Evolutionary conservation across 1,140 invertebrate species (phyloP), one percentile per base, ranked within the genome.

Genomic region (Oppia nitens): DNA sequence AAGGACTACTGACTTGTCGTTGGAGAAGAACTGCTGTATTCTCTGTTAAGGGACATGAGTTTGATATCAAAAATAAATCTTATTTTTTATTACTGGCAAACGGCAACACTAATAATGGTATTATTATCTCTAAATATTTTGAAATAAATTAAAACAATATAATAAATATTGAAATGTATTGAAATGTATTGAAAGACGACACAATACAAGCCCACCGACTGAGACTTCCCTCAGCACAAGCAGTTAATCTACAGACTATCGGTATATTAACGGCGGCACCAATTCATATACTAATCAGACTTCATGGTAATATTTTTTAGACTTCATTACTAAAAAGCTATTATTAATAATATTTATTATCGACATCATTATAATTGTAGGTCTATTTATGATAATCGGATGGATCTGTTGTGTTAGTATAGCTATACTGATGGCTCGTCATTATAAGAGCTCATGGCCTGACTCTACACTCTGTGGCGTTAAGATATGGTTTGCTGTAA

Each of bases 331-430:
- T 17, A 21, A 6, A 1, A 28, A 29, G 17, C 27, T n/a, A 29
- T 6, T 3, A 53, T 32, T 53, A 2, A 3, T 2, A 17, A 2
- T 24, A 17, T 52, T 11, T 24, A 52, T 52, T 52, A 26, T 52
- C n/a, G n/a, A n/a, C n/a, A n/a, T n/a, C n/a, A 70, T 87, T 24
- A 77, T 28, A 17, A 11, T 40, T 45, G 4, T 2, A 60, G 62
- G 62, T 23, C 32, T 78, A 63, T 81, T 95, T 65, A 95, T 96
- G 91, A 72, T 94, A 32, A 77, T 81, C 0, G 87, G 89, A 2
- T 96, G 91, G 91, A 80, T 95, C 49, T 83, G 87, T 12, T 82
- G 84, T n/a, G 85, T 87, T 1, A 87, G 86, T 6, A 71, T 90
- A 55, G 91, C 88, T 25, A 91, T 94, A 60, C 72, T 95, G 11